A percentile compares a stretch with the other conserved stretches of the same genome.
Conservation (phyloP, 1,140 invertebrate species). For the Calephelis virginiensis region DNA sequence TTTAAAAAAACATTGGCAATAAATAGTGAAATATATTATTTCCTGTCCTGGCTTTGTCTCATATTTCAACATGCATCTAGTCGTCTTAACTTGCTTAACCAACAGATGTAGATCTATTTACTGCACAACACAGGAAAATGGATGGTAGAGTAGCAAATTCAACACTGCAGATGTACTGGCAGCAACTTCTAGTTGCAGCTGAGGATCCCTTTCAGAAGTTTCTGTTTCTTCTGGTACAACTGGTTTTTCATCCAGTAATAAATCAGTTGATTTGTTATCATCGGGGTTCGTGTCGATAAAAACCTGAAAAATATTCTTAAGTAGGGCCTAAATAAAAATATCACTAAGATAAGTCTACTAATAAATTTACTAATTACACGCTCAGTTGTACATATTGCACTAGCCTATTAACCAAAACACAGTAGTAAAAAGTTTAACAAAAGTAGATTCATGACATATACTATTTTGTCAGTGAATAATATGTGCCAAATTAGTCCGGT, state of each 20-base stretch:
- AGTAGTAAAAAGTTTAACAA: too few species aligned
- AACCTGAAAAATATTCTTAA: conserved; percentile 41
- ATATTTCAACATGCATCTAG: too few species aligned
- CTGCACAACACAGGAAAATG: conserved; percentile 55
- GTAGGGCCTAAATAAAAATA: not conserved
- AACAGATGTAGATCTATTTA: conserved; percentile 24
- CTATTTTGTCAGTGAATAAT: too few species aligned
- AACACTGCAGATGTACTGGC: conserved; percentile 61
- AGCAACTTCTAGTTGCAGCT: conserved; percentile 55
- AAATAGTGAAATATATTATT: too few species aligned
- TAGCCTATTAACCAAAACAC: too few species aligned
- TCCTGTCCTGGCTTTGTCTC: too few species aligned
- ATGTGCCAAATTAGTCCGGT: too few species aligned
- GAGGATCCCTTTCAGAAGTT: conserved; percentile 31
- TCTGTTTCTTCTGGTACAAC: conserved; percentile 26
- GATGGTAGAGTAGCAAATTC: conserved; percentile 60
- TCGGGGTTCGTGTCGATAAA: conserved; percentile 41
- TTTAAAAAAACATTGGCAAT: too few species aligned
- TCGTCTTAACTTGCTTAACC: too few species aligned
- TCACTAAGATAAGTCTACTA: not conserved
- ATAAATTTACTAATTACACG: too few species aligned
- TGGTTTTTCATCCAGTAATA: conserved; percentile 43
- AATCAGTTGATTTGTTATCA: conserved; percentile 53
- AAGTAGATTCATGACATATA: too few species aligned
- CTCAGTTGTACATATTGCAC: too few species aligned